Percentiles rank a stretch among this genome's conserved stretches.
Conservation (phyloP, 2,888 invertebrate species). For the Ectemnius cavifrons region DNA sequence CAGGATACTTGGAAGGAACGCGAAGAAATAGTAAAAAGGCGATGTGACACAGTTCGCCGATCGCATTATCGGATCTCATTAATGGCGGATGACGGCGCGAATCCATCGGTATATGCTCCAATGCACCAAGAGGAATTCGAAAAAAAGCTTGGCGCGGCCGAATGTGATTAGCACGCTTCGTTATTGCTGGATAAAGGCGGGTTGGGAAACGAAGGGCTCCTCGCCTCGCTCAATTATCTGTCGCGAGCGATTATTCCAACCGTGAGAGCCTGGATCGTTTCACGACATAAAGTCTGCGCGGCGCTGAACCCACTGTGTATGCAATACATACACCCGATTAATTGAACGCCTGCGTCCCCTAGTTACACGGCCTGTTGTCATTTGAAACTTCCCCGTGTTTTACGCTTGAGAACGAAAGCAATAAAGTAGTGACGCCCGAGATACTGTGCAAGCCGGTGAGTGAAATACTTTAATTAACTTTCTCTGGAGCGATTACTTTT, state of each 20-base stretch:
- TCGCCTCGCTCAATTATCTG: background rate
- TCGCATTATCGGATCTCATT: constrained; percentile 6
- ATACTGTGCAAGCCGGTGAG: no score
- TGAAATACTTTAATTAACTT: no score
- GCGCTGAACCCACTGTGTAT: no score
- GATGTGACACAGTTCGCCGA: background rate
- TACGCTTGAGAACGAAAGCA: no score
- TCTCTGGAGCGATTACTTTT: no score
- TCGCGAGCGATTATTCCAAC: background rate
- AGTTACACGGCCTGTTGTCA: no score
- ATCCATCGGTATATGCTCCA: no score
- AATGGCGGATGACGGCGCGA: background rate
- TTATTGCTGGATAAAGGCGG: background rate
- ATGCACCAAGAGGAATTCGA: background rate
- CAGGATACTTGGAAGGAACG: no score
- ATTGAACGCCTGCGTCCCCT: no score
- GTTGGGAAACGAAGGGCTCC: background rate
- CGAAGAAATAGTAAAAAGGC: background rate
- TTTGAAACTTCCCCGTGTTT: no score
- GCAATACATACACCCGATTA: no score
- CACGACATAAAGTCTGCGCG: background rate
- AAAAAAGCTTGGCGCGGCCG: background rate
- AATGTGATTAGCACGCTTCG: constrained; percentile 6
- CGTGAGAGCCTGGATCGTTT: background rate
- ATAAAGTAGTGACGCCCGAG: no score